A percentile compares a stretch with the other conserved stretches of the same genome.
Conservation (phyloP, 2,888 invertebrate genomes). For the Caenorhabditis wallacei region DNA sequence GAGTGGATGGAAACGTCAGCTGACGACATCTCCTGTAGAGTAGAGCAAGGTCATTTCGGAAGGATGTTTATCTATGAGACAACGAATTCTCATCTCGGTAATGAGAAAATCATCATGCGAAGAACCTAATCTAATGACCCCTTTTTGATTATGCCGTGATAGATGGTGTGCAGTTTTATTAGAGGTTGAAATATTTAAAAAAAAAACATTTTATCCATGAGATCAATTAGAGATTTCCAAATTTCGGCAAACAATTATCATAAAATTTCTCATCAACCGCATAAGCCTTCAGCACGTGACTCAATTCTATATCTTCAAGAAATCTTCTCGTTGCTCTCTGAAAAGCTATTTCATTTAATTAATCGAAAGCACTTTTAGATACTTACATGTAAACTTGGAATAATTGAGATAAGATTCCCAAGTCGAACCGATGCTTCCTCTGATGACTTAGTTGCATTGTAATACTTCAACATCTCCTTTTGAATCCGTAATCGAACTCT, state of each 20-base stretch:
- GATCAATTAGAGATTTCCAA: slow-evolving; percentile 9
- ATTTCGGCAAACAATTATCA: slow-evolving; percentile 53
- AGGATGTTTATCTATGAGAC: slow-evolving; percentile 8
- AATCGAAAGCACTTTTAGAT: background rate
- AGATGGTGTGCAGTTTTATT: too few relatives aligned
- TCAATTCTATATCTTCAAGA: slow-evolving; percentile 51
- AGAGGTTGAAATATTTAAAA: too few relatives aligned
- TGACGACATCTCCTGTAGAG: background rate
- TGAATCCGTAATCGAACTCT: slow-evolving; percentile 33
- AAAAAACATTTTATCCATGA: too few relatives aligned
- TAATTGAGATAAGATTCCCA: slow-evolving; percentile 41
- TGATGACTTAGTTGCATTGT: slow-evolving; percentile 1
- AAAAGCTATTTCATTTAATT: background rate
- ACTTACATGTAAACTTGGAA: slow-evolving; percentile 51
- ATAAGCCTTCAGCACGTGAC: slow-evolving; percentile 51
- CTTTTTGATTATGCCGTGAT: too few relatives aligned
- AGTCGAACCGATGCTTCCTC: slow-evolving; percentile 39
- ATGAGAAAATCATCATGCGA: too few relatives aligned
- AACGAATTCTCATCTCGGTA: too few relatives aligned
- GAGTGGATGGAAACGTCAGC: background rate
- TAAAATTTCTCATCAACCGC: slow-evolving; percentile 44
- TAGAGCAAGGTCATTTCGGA: slow-evolving; percentile 31
- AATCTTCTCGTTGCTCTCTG: slow-evolving; percentile 47
- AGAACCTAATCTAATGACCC: too few relatives aligned
- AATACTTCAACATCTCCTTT: slow-evolving; percentile 45